phyloP scores from a whole-genome alignment of 2,888 invertebrate species.

The Coronaproctus castanopsis region DNA sequence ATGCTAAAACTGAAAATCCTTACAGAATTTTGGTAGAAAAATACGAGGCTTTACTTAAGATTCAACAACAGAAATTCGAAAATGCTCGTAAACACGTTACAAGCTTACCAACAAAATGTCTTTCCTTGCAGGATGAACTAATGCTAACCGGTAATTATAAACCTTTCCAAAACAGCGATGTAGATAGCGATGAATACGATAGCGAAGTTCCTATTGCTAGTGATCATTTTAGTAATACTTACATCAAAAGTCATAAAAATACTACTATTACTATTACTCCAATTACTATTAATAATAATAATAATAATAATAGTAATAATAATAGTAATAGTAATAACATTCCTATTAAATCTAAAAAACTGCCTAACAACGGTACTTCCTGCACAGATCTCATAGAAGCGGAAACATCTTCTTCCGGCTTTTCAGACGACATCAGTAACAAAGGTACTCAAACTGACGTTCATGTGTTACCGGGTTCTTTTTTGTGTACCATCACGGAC shows the following conservation, averaged over 20 bases:
- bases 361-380: no score
- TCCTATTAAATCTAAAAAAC: conserved; percentile 2
- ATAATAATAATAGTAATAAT: conserved; percentile 38
- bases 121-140: conserved; percentile 47
- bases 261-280: background rate
- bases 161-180: conserved; percentile 42
- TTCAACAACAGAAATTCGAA: conserved; percentile 14
- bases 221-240: conserved; percentile 35
- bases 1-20: conserved; percentile 18
- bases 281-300: no score
- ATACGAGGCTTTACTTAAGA: conserved; percentile 49
- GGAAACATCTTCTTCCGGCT: conserved; percentile 66
- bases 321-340: conserved; percentile 35
- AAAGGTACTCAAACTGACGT: conserved; percentile 65
- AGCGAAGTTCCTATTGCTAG: background rate
- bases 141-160: conserved; percentile 33
- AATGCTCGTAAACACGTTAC: conserved; percentile 1
- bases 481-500: conserved; percentile 64
- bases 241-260: conserved; percentile 36
- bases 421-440: conserved; percentile 63
- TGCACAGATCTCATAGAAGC: conserved; percentile 27
- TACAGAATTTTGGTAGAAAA: conserved; percentile 56
- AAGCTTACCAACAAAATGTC: conserved; percentile 22
- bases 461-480: conserved; percentile 47
- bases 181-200: background rate